Conservation (phyloP, 2,113 vertebrate genomes). For the Megaceryle maxima region DNA sequence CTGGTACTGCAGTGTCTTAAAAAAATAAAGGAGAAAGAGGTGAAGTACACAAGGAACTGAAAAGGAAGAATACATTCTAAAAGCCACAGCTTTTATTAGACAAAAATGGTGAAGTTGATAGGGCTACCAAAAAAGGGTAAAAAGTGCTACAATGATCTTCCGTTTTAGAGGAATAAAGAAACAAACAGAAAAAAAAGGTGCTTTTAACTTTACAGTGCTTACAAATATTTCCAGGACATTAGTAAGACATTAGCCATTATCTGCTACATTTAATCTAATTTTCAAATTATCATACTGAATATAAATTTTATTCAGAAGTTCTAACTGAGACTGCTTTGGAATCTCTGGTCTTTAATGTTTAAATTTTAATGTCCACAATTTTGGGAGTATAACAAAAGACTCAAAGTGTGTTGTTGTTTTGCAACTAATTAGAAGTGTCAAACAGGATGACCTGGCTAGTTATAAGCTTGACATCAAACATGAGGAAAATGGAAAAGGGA, state of each 20-base stretch:
- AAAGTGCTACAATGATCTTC: not conserved
- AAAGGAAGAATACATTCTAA: not conserved
- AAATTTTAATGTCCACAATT: not conserved
- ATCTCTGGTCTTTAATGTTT: not conserved
- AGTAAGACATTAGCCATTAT: not conserved
- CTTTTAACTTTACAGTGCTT: not conserved
- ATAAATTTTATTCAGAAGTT: not conserved
- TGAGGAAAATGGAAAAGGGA: not conserved
- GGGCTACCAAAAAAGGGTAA: not conserved
- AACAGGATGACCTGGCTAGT: not conserved
- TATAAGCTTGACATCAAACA: not conserved
- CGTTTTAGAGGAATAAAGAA: not conserved
- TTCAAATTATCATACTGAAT: not conserved
- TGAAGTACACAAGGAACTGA: not conserved
- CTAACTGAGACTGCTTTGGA: not conserved
- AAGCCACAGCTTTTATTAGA: not conserved
- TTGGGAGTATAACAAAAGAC: not conserved
- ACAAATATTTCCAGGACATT: not conserved
- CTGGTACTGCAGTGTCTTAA: not conserved
- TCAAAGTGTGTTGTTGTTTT: not conserved
- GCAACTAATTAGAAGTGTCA: not conserved
- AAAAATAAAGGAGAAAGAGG: not conserved
- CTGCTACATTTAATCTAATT: not conserved
- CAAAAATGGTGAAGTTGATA: not conserved
- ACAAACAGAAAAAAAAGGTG: not conserved